A percentile compares a stretch with the other conserved stretches of the same genome.
Conservation (phyloP, 2,888 invertebrate species). For the Drosophila falleni region DNA sequence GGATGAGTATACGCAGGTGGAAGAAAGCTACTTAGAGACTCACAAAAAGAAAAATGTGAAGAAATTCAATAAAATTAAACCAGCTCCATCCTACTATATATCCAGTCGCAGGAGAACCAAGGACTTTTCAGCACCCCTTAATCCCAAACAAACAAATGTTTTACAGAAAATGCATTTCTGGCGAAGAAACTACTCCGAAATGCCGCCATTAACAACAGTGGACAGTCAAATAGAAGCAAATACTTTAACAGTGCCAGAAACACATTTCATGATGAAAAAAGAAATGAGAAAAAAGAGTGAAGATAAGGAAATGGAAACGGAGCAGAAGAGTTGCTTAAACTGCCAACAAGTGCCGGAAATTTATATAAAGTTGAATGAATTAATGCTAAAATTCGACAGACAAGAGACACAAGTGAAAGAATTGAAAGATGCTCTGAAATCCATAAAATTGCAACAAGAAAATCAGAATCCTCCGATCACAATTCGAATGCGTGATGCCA, state of each 20-base stretch:
- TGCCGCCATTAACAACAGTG: background rate
- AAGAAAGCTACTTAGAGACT: background rate
- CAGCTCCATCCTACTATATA: background rate
- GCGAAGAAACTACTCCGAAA: background rate
- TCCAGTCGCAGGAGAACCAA: background rate
- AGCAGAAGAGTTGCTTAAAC: background rate
- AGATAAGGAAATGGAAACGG: background rate
- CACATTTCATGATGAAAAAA: too few species aligned
- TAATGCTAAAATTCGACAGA: slow-evolving; percentile 3
- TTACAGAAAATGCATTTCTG: slow-evolving; percentile 8
- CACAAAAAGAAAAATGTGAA: background rate
- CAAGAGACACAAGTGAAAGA: slow-evolving; percentile 9
- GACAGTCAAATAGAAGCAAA: background rate
- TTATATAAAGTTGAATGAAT: background rate
- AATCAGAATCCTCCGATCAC: background rate
- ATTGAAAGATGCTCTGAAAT: background rate
- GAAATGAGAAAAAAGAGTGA: background rate
- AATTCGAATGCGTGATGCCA: background rate
- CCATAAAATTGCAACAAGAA: background rate
- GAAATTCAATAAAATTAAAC: background rate
- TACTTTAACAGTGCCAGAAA: background rate
- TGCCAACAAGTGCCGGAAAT: slow-evolving; percentile 2
- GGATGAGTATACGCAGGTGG: slow-evolving; percentile 5
- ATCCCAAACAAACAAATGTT: background rate
- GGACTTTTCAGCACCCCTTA: background rate